Evolutionary conservation across 1,140 invertebrate species (phyloP).

Genomic region (Grapholita molesta): DNA sequence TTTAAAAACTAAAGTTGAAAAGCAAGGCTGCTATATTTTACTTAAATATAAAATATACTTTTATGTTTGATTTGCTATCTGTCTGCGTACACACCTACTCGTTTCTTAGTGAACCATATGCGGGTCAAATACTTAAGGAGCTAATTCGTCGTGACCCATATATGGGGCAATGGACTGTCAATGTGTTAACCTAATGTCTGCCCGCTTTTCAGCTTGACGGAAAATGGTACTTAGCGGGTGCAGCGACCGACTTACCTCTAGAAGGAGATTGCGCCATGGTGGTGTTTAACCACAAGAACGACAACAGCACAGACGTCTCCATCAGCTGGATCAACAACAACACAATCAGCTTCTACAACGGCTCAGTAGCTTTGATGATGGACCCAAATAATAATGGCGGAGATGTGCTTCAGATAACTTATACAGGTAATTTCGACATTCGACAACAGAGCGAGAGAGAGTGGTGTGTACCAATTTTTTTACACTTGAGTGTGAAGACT

Average conservation of each 20-base stretch:
- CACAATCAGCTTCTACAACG: slow-evolving; percentile 56
- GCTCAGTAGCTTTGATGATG: slow-evolving; percentile 48
- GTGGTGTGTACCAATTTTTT: no score
- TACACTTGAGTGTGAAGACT: no score
- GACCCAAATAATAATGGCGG: slow-evolving; percentile 47
- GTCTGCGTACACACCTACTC: no score
- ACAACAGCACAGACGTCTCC: slow-evolving; percentile 55
- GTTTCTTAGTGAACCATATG: no score
- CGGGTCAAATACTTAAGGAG: no score
- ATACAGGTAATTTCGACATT: slow-evolving; percentile 60
- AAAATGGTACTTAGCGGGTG: slow-evolving; percentile 55
- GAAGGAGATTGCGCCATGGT: slow-evolving; percentile 59
- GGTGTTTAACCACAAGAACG: slow-evolving; percentile 53
- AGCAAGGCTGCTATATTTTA: no score
- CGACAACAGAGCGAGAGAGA: no score
- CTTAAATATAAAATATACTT: no score
- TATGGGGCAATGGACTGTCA: no score
- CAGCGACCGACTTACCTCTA: slow-evolving; percentile 49
- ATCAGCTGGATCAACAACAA: slow-evolving; percentile 61
- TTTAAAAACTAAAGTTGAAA: no score
- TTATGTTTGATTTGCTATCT: no score
- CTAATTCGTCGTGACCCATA: no score
- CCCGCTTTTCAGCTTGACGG: slow-evolving; percentile 47
- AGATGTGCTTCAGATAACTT: slow-evolving; percentile 54
- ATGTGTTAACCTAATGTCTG: background rate